Percentiles rank a stretch among this genome's conserved stretches.
Conservation (phyloP, 2,888 invertebrate species). For the Cephus pygmeus region DNA sequence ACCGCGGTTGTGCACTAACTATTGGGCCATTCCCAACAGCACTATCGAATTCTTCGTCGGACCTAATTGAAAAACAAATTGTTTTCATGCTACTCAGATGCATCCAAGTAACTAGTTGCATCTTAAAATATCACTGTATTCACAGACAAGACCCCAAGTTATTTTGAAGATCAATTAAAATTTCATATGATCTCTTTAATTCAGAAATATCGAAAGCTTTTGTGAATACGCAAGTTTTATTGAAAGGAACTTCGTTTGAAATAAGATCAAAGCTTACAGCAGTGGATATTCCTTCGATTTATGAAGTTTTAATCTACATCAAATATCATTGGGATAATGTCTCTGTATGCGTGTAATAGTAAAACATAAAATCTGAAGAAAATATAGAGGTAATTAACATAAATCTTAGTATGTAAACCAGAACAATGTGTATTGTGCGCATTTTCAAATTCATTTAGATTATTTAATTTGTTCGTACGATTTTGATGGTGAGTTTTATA, state of each 20-base stretch:
- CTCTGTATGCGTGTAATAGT: neutral
- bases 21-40: constrained; percentile 44
- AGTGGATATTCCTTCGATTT: neutral
- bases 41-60: constrained; percentile 39
- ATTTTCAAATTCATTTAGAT: constrained; percentile 11
- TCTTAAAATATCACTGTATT: neutral
- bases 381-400: neutral
- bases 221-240: neutral
- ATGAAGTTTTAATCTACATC: neutral
- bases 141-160: neutral
- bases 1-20: constrained; percentile 47
- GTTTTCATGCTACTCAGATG: constrained; percentile 33
- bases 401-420: constrained; percentile 11
- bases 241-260: neutral
- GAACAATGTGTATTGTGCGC: constrained; percentile 52
- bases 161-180: neutral
- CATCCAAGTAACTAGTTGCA: constrained; percentile 23
- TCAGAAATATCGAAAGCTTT: neutral
- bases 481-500: neutral
- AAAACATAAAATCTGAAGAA: constrained; percentile 4
- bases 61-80: constrained; percentile 31
- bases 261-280: neutral
- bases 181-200: neutral
- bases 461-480: neutral
- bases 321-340: neutral